Evolutionary conservation across 2,113 vertebrate genomes (phyloP).

Genomic region (Lutjanus erythropterus): DNA sequence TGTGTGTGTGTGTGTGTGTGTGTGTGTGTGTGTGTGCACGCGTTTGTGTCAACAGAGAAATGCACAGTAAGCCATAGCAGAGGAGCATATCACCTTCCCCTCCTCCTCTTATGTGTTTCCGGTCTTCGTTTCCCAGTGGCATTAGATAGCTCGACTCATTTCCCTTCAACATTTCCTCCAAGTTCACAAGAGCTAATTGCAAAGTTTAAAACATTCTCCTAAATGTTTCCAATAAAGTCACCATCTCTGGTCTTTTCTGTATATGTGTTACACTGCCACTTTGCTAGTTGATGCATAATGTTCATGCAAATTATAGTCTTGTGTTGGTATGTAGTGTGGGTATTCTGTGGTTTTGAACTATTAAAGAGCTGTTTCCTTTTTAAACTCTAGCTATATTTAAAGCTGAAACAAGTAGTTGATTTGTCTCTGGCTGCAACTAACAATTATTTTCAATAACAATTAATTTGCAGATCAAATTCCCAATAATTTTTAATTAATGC

Average conservation of each 20-base stretch:
- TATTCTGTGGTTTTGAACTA: neutral
- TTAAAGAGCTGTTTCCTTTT: neutral
- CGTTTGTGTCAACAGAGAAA: constrained; percentile 48
- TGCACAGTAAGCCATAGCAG: constrained; percentile 43
- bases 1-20: neutral
- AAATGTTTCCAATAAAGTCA: neutral
- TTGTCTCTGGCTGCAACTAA: neutral
- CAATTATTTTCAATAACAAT: too few species aligned
- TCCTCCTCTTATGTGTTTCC: constrained; percentile 59
- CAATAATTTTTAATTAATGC: too few species aligned
- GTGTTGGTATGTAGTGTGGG: neutral
- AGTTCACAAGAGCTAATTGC: constrained; percentile 40
- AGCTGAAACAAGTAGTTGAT: neutral
- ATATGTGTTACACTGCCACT: neutral
- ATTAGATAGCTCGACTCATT: constrained; percentile 59
- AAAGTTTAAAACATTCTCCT: constrained; percentile 35
- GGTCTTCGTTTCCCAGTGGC: constrained; percentile 61
- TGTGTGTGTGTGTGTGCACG: neutral
- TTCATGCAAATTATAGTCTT: neutral
- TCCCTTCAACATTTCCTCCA: constrained; percentile 47
- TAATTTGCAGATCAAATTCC: neutral
- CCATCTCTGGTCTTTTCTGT: neutral
- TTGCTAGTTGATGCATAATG: neutral
- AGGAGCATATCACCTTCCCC: constrained; percentile 46
- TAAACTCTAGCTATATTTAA: neutral